Evolutionary conservation across 2,797 vertebrate genomes (phyloP), one percentile per base, ranked within the genome.

Genomic region (Girardinus metallicus): DNA sequence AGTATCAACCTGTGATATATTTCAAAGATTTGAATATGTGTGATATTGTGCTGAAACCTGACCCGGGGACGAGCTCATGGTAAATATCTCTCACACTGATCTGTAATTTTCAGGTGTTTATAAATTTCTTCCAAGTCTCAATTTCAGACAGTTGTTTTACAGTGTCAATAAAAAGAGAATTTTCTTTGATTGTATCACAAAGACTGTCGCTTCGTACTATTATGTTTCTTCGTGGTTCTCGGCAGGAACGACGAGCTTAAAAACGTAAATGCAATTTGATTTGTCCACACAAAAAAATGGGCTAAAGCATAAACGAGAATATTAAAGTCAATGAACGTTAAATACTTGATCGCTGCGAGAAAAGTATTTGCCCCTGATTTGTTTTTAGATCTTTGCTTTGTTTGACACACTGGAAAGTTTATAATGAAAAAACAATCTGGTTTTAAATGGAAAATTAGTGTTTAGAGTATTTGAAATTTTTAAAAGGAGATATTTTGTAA

Each of bases 71-170:
- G 55, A 85, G 66, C 62, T 55, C 55, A 51, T 64, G 34, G 29
- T 72, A 29, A 53, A 75, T 46, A 44, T 80, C 49, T 18, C 82
- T 74, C 79, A 90, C 81, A 84, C 80, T 78, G 36, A 83, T 90
- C 82, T 84, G 85, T 90, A 87, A 90, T 88, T 91, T 93, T 90
- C 85, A 91, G 88, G 88, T 92, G 92, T 93, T 91, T 92, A 86
- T 89, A 92, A 88, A 84, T 80, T 80, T 86, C n/a, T 85, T 73
- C 82, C 82, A 74, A 71, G 31, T 87, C 83, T 92, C 89, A 93
- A 86, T 85, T 81, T 86, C 78, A 85, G 73, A 84, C 81, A 15
- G 31, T 87, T 92, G 87, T 93, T 95, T 94, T 92, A 90, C 88
- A 91, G 87, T 75, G 83, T 92, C 84, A 94, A 95, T 95, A 93